phyloP scores from a whole-genome alignment of 2,113 vertebrate species.

The Poeciliopsis occidentalis region DNA sequence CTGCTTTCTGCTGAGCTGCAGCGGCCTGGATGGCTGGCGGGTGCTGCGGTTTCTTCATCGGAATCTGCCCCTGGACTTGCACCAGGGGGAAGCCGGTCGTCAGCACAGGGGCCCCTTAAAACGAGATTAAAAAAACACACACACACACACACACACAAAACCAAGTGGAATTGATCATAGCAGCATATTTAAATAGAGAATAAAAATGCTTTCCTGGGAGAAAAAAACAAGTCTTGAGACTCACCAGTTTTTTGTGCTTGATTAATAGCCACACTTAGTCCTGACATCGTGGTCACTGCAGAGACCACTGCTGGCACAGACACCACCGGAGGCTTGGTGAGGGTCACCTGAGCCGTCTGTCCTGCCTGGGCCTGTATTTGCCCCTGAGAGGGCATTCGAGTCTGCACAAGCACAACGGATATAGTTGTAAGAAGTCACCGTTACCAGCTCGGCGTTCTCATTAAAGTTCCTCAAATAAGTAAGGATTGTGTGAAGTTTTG shows the following conservation, averaged over 20 bases:
- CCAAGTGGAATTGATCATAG: not conserved
- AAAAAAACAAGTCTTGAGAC: not conserved
- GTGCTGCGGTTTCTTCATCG: constrained; percentile 82
- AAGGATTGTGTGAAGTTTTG: too few species aligned
- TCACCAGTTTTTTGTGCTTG: constrained; percentile 86
- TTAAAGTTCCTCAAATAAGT: too few species aligned
- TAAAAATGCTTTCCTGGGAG: too few species aligned
- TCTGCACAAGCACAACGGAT: constrained; percentile 52
- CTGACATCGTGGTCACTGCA: constrained; percentile 88
- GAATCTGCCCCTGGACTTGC: constrained; percentile 80
- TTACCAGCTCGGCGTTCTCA: too few species aligned
- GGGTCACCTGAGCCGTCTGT: constrained; percentile 86
- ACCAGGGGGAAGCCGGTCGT: constrained; percentile 78
- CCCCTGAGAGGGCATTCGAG: constrained; percentile 85
- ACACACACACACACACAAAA: not conserved
- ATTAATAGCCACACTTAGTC: constrained; percentile 87
- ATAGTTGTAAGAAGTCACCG: not conserved
- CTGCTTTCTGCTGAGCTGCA: constrained; percentile 85
- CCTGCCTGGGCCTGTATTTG: constrained; percentile 84
- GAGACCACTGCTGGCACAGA: constrained; percentile 89
- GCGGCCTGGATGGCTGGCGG: constrained; percentile 72
- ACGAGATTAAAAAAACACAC: not conserved
- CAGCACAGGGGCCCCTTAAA: constrained; percentile 83
- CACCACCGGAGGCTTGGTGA: constrained; percentile 89
- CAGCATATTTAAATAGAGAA: not conserved